Evolutionary conservation across 2,888 invertebrate genomes (phyloP).

Genomic region (Acanthoscelides obtectus): DNA sequence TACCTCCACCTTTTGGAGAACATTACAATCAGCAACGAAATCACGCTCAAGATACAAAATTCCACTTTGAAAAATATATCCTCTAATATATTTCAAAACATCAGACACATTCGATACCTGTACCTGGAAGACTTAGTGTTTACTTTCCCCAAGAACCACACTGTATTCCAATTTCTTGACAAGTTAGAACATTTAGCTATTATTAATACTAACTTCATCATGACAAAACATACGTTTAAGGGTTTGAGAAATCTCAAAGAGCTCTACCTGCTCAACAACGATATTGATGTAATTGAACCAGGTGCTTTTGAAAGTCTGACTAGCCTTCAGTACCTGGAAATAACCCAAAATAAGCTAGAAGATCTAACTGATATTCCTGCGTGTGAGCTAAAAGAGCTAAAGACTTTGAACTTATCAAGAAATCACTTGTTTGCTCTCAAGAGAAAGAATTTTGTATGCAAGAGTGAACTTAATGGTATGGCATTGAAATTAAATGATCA

Average conservation of each 20-base stretch:
- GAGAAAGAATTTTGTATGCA: conserved; percentile 20
- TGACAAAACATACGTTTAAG: conserved; percentile 20
- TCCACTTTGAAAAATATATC: conserved; percentile 31
- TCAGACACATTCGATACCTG: conserved; percentile 34
- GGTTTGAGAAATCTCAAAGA: conserved; percentile 26
- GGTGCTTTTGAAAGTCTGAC: conserved; percentile 20
- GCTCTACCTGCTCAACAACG: conserved; percentile 30
- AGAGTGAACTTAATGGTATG: conserved; percentile 8
- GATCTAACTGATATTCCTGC: conserved; percentile 27
- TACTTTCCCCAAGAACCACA: conserved; percentile 17
- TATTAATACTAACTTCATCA: conserved; percentile 24
- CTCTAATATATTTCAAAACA: conserved; percentile 32
- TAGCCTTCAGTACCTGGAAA: conserved; percentile 23
- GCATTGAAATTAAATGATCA: conserved; percentile 18
- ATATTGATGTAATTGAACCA: conserved; percentile 22
- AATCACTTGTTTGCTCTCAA: conserved; percentile 21
- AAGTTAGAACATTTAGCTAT: conserved; percentile 27
- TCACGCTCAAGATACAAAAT: conserved; percentile 35
- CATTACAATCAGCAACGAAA: conserved; percentile 38
- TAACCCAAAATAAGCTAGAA: conserved; percentile 27
- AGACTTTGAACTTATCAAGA: conserved; percentile 21
- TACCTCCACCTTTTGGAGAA: conserved; percentile 32
- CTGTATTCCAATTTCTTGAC: conserved; percentile 24
- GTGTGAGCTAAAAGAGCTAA: conserved; percentile 29
- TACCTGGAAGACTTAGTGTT: conserved; percentile 31